Evolutionary conservation across 2,888 invertebrate genomes (phyloP), one percentile per base, ranked within the genome.

Genomic region (Habroteleia sp.): DNA sequence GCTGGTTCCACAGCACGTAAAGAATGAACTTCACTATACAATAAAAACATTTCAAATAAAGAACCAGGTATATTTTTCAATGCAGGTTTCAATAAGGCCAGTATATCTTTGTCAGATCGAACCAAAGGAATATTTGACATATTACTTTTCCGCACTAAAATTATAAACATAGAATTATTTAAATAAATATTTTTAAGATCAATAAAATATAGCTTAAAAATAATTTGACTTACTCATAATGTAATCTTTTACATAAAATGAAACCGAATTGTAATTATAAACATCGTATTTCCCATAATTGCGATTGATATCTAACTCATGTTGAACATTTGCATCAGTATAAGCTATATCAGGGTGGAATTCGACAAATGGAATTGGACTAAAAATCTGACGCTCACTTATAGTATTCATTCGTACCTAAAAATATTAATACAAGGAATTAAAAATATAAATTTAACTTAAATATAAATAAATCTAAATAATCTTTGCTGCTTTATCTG

Each of bases 381-480:
- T 93, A 90, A 94, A 99, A 82, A 97, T 93, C 91, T 98, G 98
- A 89, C 93, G 94, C 77, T 94, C 94, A 78, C 91, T 90, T 76
- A 99, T 96, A 1, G 97, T 97, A 89, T 98, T 98, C 96, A 99
- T 97, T 69, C 98, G 93, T 6, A 97, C 95, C 94, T 94, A 87
- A 76, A 78, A 78, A 25, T 25, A 20, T 20, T 16, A 20, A n/a
- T n/a, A n/a, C n/a, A n/a, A n/a, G n/a, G n/a, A n/a, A n/a, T n/a
- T n/a, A n/a, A n/a, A n/a, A n/a, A 29, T 8, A 35, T 11, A 3
- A 7, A 44, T n/a, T n/a, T n/a, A n/a, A n/a, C n/a, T n/a, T n/a
- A n/a, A n/a, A n/a, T n/a, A n/a, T n/a, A n/a, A n/a, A n/a, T n/a
- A n/a, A n/a, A n/a, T n/a, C n/a, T n/a, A n/a, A n/a, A n/a, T n/a